Evolutionary conservation across 2,113 vertebrate species (phyloP), one percentile per base, ranked within the genome.

Genomic region (Perognathus longimembris): DNA sequence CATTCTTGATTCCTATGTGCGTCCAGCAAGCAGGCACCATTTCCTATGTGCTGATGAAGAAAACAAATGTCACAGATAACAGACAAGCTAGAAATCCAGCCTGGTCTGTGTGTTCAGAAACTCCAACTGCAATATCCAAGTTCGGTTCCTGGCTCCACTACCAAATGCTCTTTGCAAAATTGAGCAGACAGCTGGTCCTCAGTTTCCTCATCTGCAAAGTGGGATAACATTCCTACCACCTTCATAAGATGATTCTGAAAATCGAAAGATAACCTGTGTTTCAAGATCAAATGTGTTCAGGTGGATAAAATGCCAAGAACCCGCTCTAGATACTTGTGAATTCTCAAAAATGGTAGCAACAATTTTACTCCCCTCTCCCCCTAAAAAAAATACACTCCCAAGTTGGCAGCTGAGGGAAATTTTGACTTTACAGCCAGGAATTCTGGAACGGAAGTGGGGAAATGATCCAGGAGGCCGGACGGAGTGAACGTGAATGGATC

Each of bases 321-420:
- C 20, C 69, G 91, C 75, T 70, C 80, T 80, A 61, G 36, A 57
- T 86, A 66, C 70, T 74, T 75, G 81, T 82, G 78, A 88, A 26
- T 40, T 75, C 77, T 87, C 17, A 54, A 82, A 50, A 78, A 79
- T 21, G 40, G 32, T 40, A 54, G 18, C 59, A 71, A 20, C 28
- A 54, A 69, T 61, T 88, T 81, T 50, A 54, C 90, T 11, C 1
- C 45, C 45, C 45, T 45, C 1, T 12, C 45, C 45, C 45, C 63
- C 80, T 1, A 75, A 54, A 54, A 18, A 54, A 54, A 74, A 67
- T 73, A 85, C 3, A 54, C 36, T 67, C 22, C 2, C 2, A 36
- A 45, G n/a, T 89, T 85, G 84, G 81, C 17, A 71, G 36, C 32
- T 70, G 77, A 63, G 64, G 61, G 38, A 45, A 42, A 66, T 50